Conservation (phyloP, 2,888 invertebrate genomes). For the Dromius quadrimaculatus region DNA sequence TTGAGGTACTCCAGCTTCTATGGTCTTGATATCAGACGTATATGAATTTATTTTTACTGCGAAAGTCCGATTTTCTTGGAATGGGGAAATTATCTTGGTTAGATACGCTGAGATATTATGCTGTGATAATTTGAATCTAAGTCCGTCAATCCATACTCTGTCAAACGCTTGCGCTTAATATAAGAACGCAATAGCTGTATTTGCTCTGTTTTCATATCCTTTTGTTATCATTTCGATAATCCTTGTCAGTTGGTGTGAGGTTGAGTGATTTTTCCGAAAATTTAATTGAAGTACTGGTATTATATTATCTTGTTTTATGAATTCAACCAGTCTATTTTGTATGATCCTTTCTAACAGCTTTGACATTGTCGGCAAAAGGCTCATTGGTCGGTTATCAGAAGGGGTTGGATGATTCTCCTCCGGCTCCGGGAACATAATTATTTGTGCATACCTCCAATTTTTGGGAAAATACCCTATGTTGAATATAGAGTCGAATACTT, state of each 20-base stretch:
- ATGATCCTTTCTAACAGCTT: constrained; percentile 7
- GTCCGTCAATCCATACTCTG: constrained; percentile 32
- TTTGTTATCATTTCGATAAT: not conserved
- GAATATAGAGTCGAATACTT: constrained; percentile 69
- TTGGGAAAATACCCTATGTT: constrained; percentile 61
- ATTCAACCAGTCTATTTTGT: not conserved
- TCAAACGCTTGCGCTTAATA: constrained; percentile 42
- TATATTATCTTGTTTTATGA: not conserved
- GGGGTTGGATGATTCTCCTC: not conserved
- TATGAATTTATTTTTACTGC: constrained; percentile 52
- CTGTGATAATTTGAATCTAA: constrained; percentile 7
- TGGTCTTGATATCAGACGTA: constrained; percentile 8
- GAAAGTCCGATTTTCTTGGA: constrained; percentile 55
- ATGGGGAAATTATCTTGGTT: constrained; percentile 55
- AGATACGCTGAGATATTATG: constrained; percentile 10
- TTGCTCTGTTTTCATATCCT: not conserved
- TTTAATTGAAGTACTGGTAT: not conserved
- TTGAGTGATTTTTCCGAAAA: constrained; percentile 1
- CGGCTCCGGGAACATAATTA: constrained; percentile 1
- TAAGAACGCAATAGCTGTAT: not conserved
- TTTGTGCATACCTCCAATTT: constrained; percentile 48
- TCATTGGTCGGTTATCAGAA: constrained; percentile 30
- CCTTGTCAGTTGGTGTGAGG: not conserved
- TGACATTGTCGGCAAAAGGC: constrained; percentile 12
- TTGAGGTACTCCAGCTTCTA: not conserved